A percentile compares a stretch with the other conserved stretches of the same genome.
Conservation (phyloP, 2,113 vertebrate species). For the Osmerus mordax region DNA sequence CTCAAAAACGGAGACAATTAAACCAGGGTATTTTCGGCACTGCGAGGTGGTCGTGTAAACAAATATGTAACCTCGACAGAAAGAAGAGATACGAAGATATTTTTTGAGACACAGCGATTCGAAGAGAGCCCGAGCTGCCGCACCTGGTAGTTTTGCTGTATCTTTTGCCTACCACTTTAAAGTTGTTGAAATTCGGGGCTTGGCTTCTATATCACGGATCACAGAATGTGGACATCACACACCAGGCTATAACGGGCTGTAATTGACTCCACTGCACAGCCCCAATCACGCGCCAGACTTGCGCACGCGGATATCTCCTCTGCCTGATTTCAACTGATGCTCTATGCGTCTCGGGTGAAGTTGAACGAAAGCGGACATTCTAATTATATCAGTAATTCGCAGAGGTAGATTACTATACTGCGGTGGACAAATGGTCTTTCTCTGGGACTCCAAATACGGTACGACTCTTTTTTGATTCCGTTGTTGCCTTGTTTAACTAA, state of each 20-base stretch:
- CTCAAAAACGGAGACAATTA: not conserved
- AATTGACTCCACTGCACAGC: not conserved
- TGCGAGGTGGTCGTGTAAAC: too few relatives aligned
- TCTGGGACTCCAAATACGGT: conserved; percentile 82
- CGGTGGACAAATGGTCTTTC: conserved; percentile 75
- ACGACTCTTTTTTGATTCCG: conserved; percentile 12
- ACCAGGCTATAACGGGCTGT: not conserved
- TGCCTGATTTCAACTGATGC: not conserved
- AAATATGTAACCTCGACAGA: too few relatives aligned
- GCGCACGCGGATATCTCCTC: not conserved
- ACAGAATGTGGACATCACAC: not conserved
- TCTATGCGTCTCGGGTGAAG: not conserved
- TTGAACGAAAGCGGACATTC: not conserved
- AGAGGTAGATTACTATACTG: conserved; percentile 8
- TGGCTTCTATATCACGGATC: not conserved
- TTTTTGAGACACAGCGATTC: too few relatives aligned
- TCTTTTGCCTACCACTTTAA: too few relatives aligned
- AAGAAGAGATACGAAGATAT: too few relatives aligned
- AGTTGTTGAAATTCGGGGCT: not conserved
- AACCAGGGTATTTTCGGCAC: not conserved
- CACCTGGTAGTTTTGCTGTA: not conserved
- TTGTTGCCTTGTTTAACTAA: not conserved
- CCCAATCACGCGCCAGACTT: not conserved
- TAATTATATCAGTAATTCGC: not conserved
- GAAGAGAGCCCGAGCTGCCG: too few relatives aligned